phyloP scores from a whole-genome alignment of 2,888 invertebrate genomes.

The Pachliopta kotzebuea region DNA sequence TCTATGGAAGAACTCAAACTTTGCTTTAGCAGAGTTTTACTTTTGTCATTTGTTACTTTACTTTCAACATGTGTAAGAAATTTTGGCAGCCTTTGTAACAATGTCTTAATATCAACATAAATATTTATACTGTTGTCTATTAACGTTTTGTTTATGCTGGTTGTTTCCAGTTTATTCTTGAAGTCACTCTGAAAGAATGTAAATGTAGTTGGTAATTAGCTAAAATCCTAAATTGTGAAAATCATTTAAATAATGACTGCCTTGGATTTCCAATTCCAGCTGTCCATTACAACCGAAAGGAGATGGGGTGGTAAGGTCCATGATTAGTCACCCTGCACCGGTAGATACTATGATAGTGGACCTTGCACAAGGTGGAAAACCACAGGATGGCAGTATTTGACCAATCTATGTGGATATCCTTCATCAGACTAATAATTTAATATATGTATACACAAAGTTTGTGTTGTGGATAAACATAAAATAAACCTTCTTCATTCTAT shows the following conservation, averaged over 20 bases:
- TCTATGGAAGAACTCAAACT: conserved; percentile 56
- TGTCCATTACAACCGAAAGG: no score
- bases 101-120: conserved; percentile 54
- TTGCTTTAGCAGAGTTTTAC: conserved; percentile 47
- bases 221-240: neutral
- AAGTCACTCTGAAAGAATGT: conserved; percentile 52
- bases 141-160: conserved; percentile 56
- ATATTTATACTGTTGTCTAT: conserved; percentile 66
- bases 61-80: conserved; percentile 51
- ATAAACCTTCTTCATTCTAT: neutral
- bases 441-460: neutral
- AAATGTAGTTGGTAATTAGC: neutral
- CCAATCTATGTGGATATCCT: no score
- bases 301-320: no score
- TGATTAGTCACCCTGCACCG: no score
- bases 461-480: neutral
- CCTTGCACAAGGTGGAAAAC: no score
- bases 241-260: no score
- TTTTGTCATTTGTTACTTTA: conserved; percentile 49
- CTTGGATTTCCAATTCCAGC: no score
- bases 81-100: conserved; percentile 54
- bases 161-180: conserved; percentile 50
- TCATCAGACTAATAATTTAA: neutral
- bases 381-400: no score
- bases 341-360: no score